Evolutionary conservation across 2,113 vertebrate genomes (phyloP).

Genomic region (Camelus dromedarius): DNA sequence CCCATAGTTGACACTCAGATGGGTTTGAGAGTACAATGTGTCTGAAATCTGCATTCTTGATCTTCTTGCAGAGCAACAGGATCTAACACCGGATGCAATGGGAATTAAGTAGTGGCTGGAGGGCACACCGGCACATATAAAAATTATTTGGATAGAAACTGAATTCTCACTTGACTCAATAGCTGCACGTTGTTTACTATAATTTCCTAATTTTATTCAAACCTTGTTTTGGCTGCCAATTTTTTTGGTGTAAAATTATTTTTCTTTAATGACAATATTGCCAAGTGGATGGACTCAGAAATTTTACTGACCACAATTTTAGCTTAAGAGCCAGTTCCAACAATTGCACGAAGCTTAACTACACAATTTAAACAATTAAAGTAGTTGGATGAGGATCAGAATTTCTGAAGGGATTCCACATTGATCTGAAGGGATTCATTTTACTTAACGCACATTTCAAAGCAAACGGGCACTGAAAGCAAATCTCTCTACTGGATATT

Average conservation of each 20-base stretch:
- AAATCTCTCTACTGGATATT: neutral
- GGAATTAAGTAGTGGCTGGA: neutral
- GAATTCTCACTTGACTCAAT: neutral
- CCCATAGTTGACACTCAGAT: neutral
- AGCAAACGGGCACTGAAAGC: neutral
- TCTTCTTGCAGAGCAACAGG: slow-evolving; percentile 27
- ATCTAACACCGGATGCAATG: neutral
- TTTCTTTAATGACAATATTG: slow-evolving; percentile 19
- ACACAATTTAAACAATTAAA: slow-evolving; percentile 40
- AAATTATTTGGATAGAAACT: neutral
- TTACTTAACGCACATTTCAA: slow-evolving; percentile 14
- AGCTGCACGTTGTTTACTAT: neutral
- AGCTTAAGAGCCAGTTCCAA: slow-evolving; percentile 29
- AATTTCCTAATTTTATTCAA: slow-evolving; percentile 22
- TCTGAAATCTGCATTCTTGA: neutral
- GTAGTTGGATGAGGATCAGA: neutral
- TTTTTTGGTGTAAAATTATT: neutral
- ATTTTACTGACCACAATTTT: neutral
- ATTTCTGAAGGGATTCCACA: neutral
- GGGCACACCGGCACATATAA: neutral
- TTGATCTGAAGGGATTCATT: neutral
- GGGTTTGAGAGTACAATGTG: neutral
- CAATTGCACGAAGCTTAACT: slow-evolving; percentile 1
- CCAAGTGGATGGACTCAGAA: neutral
- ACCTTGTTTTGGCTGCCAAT: neutral